These are phyloP conservation scores for Steromphala cineraria DNA, from an alignment of 2,888 invertebrate genomes.

Conservation along the genomic window DNA sequence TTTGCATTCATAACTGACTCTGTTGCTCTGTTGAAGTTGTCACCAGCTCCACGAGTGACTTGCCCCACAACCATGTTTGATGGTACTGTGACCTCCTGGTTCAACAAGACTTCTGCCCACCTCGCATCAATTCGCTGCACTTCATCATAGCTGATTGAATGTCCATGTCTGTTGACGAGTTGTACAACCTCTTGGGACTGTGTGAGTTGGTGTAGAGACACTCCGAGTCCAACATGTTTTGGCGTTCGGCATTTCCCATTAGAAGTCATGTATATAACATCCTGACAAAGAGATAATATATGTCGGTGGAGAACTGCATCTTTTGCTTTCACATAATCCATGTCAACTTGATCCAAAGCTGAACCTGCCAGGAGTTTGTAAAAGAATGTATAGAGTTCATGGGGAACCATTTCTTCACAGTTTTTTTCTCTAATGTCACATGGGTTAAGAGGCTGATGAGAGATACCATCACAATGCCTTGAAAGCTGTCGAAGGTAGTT, in stretches of 20 bases:
- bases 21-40: slow-evolving; percentile 28
- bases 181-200: slow-evolving; percentile 24
- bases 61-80: slow-evolving; percentile 20
- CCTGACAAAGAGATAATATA: slow-evolving; percentile 23
- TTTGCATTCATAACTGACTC: slow-evolving; percentile 12
- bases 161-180: slow-evolving; percentile 20
- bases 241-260: slow-evolving; percentile 28
- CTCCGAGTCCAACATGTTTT: slow-evolving; percentile 26
- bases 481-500: no score
- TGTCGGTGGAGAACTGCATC: slow-evolving; percentile 20
- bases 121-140: slow-evolving; percentile 20
- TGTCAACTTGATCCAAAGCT: not conserved
- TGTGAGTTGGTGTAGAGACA: slow-evolving; percentile 26
- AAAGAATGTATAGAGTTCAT: slow-evolving; percentile 22
- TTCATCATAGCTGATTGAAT: slow-evolving; percentile 26
- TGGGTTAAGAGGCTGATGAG: slow-evolving; percentile 24
- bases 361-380: not conserved
- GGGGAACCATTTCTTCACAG: not conserved
- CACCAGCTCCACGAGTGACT: slow-evolving; percentile 9
- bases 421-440: slow-evolving; percentile 17
- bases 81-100: not conserved
- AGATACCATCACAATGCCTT: not conserved
- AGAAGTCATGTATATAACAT: slow-evolving; percentile 22
- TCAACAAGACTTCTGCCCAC: slow-evolving; percentile 15
- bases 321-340: slow-evolving; percentile 1